Base-by-base conservation (phyloP, 2,113 vertebrate species). In the Epinephelus lanceolatus region DNA sequence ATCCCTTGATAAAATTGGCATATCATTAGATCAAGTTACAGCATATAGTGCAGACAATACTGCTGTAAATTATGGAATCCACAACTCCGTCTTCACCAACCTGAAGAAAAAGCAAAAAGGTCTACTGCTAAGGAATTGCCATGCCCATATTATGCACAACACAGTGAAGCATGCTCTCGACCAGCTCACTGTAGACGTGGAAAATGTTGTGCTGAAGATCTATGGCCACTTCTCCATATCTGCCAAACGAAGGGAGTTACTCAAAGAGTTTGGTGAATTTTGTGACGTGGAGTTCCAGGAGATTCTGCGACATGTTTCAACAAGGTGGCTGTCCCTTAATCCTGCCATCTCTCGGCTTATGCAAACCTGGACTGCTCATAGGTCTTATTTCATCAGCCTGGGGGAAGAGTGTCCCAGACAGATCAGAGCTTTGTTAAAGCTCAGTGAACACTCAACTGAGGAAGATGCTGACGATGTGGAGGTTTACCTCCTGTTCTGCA, bases 161-260 rank as follows among this genome's bases (percentile, higher is more conserved):
- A 49, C 66, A 69, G 23, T 69, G 7, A 68, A 68, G 6, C 45
- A 68, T 19, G 66, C 66, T 49, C 17, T 70, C 19, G 25, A 70
- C 47, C 25, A 52, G 17, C 23, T 52, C 27, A 52, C 67, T 19
- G 67, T 52, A 52, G 67, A 52, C 33, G 67, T 53, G 23, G 23
- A 70, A 53, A 53, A 70, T 19, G 42, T 49, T 30, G 45, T 49
- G n/a, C 42, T 67, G 15, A 67, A 67, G 45, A 42, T 67, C n/a
- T 49, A 18, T 49, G 45, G 42, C 13, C 17, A 49, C 65, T 71
- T 71, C 25, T 57, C 53, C 21, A 42, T 37, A 57, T 45, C 53
- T 71, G 53, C 70, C 70, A 57, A 71, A 37, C 13, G 19, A 49
- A 74, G 71, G 51, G 40, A 73, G 47, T 61, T 42, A 7, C 71